These are phyloP conservation scores for Odontamblyopus rebecca DNA, from an alignment of 2,797 vertebrate genomes.

Conservation along the genomic window DNA sequence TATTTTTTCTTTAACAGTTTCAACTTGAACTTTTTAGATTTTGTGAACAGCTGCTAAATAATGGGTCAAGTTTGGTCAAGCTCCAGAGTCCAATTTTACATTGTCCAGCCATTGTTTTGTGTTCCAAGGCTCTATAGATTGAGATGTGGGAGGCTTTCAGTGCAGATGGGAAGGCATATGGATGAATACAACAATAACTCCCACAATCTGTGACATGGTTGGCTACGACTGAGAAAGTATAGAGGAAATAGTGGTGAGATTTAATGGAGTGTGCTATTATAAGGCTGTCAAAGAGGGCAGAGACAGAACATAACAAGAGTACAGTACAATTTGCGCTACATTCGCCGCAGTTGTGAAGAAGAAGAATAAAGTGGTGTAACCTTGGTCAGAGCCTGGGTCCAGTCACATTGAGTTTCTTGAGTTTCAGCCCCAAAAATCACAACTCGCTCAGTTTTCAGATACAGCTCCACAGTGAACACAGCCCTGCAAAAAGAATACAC, in stretches of 20 bases:
- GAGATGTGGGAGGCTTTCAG: constrained; percentile 26
- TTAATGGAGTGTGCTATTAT: constrained; percentile 41
- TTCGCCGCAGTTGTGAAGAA: background rate
- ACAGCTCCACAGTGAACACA: constrained; percentile 91
- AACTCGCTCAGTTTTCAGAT: constrained; percentile 85
- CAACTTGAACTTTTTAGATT: background rate
- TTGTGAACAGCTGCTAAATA: background rate
- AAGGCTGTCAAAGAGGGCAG: constrained; percentile 35
- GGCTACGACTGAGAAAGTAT: constrained; percentile 51
- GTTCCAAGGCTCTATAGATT: constrained; percentile 38
- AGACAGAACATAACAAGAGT: constrained; percentile 14
- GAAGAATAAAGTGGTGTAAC: constrained; percentile 65
- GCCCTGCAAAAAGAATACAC: constrained; percentile 69
- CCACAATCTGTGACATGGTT: constrained; percentile 37
- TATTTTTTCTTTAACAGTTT: background rate
- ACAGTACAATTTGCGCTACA: background rate
- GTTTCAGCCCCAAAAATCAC: constrained; percentile 89
- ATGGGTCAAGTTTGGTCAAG: background rate
- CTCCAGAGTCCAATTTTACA: constrained; percentile 7
- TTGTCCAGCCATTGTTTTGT: constrained; percentile 30
- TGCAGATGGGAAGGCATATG: constrained; percentile 55
- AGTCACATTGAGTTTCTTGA: constrained; percentile 85
- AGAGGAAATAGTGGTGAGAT: constrained; percentile 30
- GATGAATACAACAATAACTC: constrained; percentile 41
- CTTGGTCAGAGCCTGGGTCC: constrained; percentile 91